A percentile compares a stretch with the other conserved stretches of the same genome.
These are phyloP conservation scores for Drosophila grimshawi DNA, from an alignment of 1,140 invertebrate genomes.

Conservation along the genomic window DNA sequence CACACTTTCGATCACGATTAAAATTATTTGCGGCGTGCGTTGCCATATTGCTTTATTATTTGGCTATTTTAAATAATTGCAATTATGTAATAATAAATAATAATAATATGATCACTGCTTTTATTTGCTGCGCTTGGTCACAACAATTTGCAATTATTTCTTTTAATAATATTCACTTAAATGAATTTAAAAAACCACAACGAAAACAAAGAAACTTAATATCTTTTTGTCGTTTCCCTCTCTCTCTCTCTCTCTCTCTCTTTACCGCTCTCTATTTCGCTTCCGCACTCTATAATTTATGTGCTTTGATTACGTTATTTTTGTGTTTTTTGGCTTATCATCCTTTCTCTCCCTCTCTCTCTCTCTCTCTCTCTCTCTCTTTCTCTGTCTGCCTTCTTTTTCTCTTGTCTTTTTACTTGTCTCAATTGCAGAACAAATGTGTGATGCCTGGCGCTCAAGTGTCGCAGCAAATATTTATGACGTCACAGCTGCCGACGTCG, in stretches of 20 bases:
- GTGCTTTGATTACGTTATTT: slow-evolving; percentile 4
- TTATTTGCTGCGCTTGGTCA: slow-evolving; percentile 61
- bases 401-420: slow-evolving; percentile 30
- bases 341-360: slow-evolving; percentile 14
- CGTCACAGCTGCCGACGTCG: slow-evolving; percentile 54
- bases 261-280: background rate
- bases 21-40: background rate
- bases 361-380: slow-evolving; percentile 33
- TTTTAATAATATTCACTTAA: slow-evolving; percentile 35
- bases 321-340: too few relatives aligned
- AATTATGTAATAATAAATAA: slow-evolving; percentile 6
- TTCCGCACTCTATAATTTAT: background rate
- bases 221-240: slow-evolving; percentile 22
- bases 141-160: slow-evolving; percentile 58
- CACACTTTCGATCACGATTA: background rate
- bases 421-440: slow-evolving; percentile 82
- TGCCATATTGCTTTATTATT: background rate
- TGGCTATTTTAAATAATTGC: slow-evolving; percentile 3
- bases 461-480: slow-evolving; percentile 78
- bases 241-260: slow-evolving; percentile 15
- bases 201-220: slow-evolving; percentile 28
- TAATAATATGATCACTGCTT: slow-evolving; percentile 42
- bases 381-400: slow-evolving; percentile 11
- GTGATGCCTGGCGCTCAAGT: slow-evolving; percentile 76
- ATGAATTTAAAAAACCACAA: slow-evolving; percentile 13